These are phyloP conservation scores for Tetragnatha versicolor DNA, from an alignment of 1,140 invertebrate species.

Conservation along the genomic window DNA sequence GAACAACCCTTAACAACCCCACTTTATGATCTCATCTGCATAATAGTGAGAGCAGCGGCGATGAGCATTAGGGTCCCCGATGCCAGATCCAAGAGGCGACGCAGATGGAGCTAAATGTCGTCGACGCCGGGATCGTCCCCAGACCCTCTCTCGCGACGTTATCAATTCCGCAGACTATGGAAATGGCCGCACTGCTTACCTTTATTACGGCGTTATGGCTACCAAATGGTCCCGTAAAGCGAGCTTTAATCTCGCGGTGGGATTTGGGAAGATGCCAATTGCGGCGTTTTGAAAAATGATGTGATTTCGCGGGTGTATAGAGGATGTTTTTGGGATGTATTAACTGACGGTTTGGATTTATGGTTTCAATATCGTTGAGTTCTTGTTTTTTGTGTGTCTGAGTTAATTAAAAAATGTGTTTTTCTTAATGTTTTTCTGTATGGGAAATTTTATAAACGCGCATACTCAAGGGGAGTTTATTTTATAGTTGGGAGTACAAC, in stretches of 20 bases:
- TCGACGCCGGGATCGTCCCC: conserved; percentile 15
- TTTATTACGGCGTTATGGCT: neutral
- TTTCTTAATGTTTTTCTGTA: no score
- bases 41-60: conserved; percentile 13
- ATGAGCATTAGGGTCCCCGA: neutral
- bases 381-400: no score
- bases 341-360: no score
- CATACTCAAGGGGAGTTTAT: no score
- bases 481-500: no score
- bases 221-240: neutral
- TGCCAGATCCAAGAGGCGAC: neutral
- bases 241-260: neutral
- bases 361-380: no score
- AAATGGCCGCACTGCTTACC: neutral
- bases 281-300: no score
- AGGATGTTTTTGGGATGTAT: no score
- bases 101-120: conserved; percentile 33
- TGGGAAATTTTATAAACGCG: no score
- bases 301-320: no score
- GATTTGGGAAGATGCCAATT: neutral
- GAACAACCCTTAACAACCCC: conserved; percentile 1
- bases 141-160: neutral
- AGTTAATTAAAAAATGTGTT: no score
- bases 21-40: conserved; percentile 40
- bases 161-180: conserved; percentile 13